Percentiles rank a stretch among this genome's conserved stretches.
Evolutionary conservation across 2,113 vertebrate genomes (phyloP).

Genomic region (Crotalus helleri): DNA sequence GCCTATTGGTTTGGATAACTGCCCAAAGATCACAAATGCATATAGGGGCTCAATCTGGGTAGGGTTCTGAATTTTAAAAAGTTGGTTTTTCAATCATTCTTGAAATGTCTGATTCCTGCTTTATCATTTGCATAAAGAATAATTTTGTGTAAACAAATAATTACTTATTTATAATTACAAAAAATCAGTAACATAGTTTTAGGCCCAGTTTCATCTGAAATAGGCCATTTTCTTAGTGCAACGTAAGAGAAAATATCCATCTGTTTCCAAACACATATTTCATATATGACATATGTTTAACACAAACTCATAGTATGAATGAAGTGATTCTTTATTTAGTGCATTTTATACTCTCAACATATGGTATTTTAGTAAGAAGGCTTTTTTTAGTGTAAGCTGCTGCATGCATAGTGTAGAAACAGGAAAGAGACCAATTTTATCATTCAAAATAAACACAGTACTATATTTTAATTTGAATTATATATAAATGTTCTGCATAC

Average conservation of each 20-base stretch:
- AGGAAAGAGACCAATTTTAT: conserved; percentile 7
- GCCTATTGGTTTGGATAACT: background rate
- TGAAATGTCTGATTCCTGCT: background rate
- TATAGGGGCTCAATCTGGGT: background rate
- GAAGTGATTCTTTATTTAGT: background rate
- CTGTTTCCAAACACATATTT: conserved; percentile 1
- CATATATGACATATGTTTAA: conserved; percentile 16
- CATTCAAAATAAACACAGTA: conserved; percentile 1
- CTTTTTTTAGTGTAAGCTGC: conserved; percentile 8
- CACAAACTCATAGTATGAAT: background rate
- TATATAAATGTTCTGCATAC: background rate
- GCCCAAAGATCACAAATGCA: background rate
- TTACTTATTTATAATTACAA: background rate
- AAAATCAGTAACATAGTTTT: too few relatives aligned
- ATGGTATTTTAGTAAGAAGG: conserved; percentile 17
- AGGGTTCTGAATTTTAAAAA: background rate
- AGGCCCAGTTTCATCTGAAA: background rate
- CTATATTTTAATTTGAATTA: background rate
- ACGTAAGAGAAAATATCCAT: background rate
- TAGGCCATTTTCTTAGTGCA: background rate
- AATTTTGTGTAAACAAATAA: background rate
- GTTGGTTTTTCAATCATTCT: background rate
- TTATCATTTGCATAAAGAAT: background rate
- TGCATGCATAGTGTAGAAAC: conserved; percentile 6
- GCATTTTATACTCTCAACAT: conserved; percentile 1